Conservation (phyloP, 2,797 vertebrate genomes). For the Coregonus suidteri region DNA sequence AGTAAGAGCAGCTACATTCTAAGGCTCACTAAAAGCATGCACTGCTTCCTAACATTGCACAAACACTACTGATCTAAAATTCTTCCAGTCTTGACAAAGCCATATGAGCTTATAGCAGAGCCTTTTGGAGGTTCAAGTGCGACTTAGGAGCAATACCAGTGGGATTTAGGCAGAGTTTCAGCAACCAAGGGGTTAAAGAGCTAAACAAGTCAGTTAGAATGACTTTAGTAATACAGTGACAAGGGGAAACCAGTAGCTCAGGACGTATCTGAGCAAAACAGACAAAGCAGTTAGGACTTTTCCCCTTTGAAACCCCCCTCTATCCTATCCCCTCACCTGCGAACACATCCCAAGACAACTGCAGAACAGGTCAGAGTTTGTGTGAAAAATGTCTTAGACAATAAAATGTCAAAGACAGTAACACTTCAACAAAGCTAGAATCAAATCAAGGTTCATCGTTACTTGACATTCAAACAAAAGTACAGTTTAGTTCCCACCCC, state of each 20-base stretch:
- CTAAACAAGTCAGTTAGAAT: neutral
- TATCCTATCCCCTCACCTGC: neutral
- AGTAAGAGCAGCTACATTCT: slow-evolving; percentile 7
- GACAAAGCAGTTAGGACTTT: neutral
- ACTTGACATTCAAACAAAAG: slow-evolving; percentile 38
- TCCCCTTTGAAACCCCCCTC: slow-evolving; percentile 14
- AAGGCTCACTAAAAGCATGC: slow-evolving; percentile 11
- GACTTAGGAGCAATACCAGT: neutral
- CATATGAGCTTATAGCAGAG: neutral
- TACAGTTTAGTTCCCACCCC: slow-evolving; percentile 3
- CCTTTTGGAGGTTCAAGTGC: neutral
- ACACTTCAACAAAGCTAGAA: slow-evolving; percentile 9
- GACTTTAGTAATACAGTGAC: slow-evolving; percentile 3
- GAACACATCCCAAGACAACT: neutral
- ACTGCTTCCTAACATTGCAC: neutral
- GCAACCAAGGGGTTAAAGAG: neutral
- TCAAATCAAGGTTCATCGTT: slow-evolving; percentile 27
- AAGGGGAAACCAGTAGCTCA: slow-evolving; percentile 19
- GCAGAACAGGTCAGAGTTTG: neutral
- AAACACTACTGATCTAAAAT: slow-evolving; percentile 2
- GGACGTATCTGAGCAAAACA: slow-evolving; percentile 1
- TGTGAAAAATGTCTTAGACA: neutral
- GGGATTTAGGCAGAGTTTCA: neutral
- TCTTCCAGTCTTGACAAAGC: neutral
- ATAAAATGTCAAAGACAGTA: slow-evolving; percentile 18